A percentile compares a stretch with the other conserved stretches of the same genome.
Evolutionary conservation across 2,797 vertebrate species (phyloP).

Genomic region (Enteromius mattozi): DNA sequence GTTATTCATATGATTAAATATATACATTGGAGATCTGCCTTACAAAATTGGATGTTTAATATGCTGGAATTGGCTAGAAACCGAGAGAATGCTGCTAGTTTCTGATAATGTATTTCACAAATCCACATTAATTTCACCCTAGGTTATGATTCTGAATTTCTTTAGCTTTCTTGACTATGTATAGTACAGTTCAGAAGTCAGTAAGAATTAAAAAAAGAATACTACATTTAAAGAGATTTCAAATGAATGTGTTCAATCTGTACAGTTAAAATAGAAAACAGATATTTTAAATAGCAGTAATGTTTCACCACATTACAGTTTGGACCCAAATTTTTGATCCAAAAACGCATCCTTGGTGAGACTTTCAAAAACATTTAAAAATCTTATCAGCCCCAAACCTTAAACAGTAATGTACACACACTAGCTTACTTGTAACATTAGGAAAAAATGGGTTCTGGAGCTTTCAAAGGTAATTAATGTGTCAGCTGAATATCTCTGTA

Average conservation of each 20-base stretch:
- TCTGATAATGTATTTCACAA: neutral
- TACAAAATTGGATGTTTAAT: neutral
- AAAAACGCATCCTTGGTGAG: neutral
- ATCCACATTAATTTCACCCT: neutral
- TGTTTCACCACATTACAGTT: neutral
- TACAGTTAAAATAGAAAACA: neutral
- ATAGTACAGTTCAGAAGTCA: neutral
- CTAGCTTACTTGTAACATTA: neutral
- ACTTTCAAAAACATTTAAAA: neutral
- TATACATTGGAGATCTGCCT: slow-evolving; percentile 3
- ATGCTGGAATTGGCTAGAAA: neutral
- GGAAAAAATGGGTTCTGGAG: slow-evolving; percentile 64
- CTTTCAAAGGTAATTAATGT: slow-evolving; percentile 78
- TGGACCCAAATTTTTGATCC: neutral
- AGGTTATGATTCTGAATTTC: neutral
- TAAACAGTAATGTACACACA: neutral
- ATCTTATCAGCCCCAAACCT: neutral
- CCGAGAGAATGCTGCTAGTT: neutral
- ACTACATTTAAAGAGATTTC: neutral
- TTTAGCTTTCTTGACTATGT: neutral
- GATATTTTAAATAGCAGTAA: neutral
- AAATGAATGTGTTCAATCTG: neutral
- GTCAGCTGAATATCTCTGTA: slow-evolving; percentile 70
- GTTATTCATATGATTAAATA: slow-evolving; percentile 51
- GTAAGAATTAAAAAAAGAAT: neutral